phyloP scores from a whole-genome alignment of 1,140 invertebrate genomes.

The Drosophila sechellia region DNA sequence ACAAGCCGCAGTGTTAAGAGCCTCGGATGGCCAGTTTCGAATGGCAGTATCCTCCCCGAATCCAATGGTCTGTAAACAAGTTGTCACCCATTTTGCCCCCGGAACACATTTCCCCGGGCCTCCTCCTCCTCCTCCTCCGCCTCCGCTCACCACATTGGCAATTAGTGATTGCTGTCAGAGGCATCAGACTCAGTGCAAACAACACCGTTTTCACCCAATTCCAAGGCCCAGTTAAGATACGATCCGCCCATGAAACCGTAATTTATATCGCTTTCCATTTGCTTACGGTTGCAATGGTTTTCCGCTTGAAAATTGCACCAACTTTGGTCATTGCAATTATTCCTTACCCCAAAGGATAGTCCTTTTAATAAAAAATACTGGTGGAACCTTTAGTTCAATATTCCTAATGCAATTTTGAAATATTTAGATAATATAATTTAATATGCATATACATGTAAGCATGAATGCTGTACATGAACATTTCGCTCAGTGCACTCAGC shows the following conservation, averaged over 20 bases:
- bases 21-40: conserved; percentile 28
- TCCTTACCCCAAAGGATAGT: too few species aligned
- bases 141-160: conserved; percentile 34
- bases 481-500: conserved; percentile 7
- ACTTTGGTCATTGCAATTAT: not conserved
- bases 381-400: too few species aligned
- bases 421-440: not conserved
- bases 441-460: not conserved
- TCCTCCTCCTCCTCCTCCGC: not conserved
- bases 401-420: too few species aligned
- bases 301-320: conserved; percentile 31
- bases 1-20: conserved; percentile 55
- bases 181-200: conserved; percentile 45
- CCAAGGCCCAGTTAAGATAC: conserved; percentile 32
- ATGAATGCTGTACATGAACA: not conserved
- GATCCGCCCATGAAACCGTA: conserved; percentile 34
- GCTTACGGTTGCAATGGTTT: conserved; percentile 37
- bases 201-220: conserved; percentile 39
- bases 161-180: conserved; percentile 61
- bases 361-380: too few species aligned
- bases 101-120: conserved; percentile 5
- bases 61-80: conserved; percentile 68
- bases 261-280: conserved; percentile 49
- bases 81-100: conserved; percentile 16
- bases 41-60: conserved; percentile 32